phyloP scores from a whole-genome alignment of 1,140 invertebrate genomes.

The Sitodiplosis mosellana region DNA sequence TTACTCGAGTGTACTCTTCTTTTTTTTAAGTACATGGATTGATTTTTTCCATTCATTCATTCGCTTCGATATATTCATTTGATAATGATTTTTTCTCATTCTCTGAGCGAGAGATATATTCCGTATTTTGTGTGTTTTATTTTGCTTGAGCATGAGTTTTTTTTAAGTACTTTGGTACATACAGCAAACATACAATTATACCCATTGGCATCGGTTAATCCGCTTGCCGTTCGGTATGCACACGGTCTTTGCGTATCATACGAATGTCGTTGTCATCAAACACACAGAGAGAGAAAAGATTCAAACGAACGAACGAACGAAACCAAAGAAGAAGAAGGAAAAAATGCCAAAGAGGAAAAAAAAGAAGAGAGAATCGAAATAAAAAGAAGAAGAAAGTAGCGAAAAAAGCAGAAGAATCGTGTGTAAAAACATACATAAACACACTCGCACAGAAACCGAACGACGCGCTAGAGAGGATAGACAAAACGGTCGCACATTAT shows the following conservation, averaged over 20 bases:
- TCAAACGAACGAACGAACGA: not conserved
- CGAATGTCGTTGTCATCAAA: not conserved
- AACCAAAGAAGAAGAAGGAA: slow-evolving; percentile 6
- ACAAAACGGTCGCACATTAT: too few species aligned
- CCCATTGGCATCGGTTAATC: not conserved
- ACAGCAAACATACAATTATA: not conserved
- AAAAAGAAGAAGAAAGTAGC: slow-evolving; percentile 7
- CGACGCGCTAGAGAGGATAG: too few species aligned
- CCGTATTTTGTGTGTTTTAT: not conserved
- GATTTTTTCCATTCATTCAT: too few species aligned
- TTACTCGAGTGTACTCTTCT: too few species aligned
- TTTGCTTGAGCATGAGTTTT: not conserved
- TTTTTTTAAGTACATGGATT: too few species aligned
- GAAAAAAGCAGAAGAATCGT: slow-evolving; percentile 1
- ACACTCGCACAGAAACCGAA: too few species aligned
- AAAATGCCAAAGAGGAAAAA: slow-evolving; percentile 7
- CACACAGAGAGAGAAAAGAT: slow-evolving; percentile 2
- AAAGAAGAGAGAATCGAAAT: slow-evolving; percentile 9
- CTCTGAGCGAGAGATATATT: not conserved
- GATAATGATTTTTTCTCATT: not conserved
- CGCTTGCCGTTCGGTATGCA: not conserved
- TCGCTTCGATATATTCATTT: too few species aligned
- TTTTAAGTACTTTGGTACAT: not conserved
- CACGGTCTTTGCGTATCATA: slow-evolving; percentile 1
- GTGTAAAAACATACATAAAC: too few species aligned